Evolutionary conservation across 1,140 invertebrate species (phyloP).

Genomic region (Schlechtendalia chinensis): DNA sequence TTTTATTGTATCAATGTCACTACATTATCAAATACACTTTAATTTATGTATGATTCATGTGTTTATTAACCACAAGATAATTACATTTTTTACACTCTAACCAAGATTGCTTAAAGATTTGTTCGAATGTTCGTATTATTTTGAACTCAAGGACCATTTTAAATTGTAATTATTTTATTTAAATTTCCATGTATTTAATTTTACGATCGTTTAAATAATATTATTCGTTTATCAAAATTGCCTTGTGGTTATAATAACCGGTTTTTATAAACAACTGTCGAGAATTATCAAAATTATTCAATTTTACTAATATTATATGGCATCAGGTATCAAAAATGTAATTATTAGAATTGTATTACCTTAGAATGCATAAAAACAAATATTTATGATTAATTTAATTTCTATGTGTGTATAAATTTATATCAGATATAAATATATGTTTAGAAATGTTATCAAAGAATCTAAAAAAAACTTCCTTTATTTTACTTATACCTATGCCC

Average conservation of each 20-base stretch:
- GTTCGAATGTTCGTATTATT: neutral
- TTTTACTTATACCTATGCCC: neutral
- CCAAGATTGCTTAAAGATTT: neutral
- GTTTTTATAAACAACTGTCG: constrained; percentile 23
- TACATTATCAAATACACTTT: neutral
- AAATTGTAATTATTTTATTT: neutral
- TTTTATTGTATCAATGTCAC: neutral
- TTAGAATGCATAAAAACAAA: neutral
- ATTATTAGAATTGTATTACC: neutral
- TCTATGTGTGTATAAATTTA: too few species aligned
- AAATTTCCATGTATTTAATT: neutral
- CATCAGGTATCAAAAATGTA: constrained; percentile 16
- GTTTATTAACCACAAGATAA: too few species aligned
- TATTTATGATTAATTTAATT: neutral
- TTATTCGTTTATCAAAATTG: neutral
- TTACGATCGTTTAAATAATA: constrained; percentile 14
- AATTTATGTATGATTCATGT: too few species aligned
- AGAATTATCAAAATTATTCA: constrained; percentile 20
- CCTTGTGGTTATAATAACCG: neutral
- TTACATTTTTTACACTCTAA: neutral
- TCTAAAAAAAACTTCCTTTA: constrained; percentile 7
- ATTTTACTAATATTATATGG: constrained; percentile 9
- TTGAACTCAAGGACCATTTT: constrained; percentile 1
- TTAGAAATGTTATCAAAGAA: constrained; percentile 5
- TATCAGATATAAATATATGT: neutral